Evolutionary conservation across 2,888 invertebrate species (phyloP).

Genomic region (Microctonus brassicae): DNA sequence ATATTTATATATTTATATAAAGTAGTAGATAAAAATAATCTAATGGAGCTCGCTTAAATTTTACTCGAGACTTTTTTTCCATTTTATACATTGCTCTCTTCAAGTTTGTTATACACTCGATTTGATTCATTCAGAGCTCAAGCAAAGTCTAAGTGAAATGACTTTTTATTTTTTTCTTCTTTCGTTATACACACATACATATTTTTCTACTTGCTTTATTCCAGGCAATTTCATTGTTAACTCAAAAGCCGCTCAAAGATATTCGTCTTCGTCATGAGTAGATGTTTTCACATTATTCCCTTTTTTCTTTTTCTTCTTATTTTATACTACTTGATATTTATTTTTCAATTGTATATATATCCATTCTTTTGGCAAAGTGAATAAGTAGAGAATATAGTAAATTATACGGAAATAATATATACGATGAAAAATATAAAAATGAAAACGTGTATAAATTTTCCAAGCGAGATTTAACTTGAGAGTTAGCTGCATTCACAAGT

Average conservation of each 20-base stretch:
- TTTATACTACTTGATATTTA: neutral
- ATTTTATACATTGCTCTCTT: neutral
- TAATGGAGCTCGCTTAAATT: neutral
- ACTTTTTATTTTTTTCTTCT: neutral
- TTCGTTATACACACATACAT: neutral
- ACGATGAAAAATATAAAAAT: neutral
- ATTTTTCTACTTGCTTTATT: neutral
- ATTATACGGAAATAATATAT: neutral
- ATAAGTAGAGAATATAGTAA: neutral
- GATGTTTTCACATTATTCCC: neutral
- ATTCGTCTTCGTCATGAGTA: neutral
- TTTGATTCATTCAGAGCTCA: neutral
- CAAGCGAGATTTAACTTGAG: neutral
- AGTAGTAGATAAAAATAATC: neutral
- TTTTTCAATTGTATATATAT: constrained; percentile 20
- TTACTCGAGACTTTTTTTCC: neutral
- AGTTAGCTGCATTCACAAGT: neutral
- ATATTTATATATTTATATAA: neutral
- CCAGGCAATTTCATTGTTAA: constrained; percentile 4
- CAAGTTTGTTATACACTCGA: constrained; percentile 6
- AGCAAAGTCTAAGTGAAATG: constrained; percentile 2
- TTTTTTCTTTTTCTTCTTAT: neutral
- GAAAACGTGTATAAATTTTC: neutral
- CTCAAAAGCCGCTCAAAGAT: neutral
- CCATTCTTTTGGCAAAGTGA: constrained; percentile 37